Conservation (phyloP, 2,113 vertebrate genomes). For the Glaucidium brasilianum region DNA sequence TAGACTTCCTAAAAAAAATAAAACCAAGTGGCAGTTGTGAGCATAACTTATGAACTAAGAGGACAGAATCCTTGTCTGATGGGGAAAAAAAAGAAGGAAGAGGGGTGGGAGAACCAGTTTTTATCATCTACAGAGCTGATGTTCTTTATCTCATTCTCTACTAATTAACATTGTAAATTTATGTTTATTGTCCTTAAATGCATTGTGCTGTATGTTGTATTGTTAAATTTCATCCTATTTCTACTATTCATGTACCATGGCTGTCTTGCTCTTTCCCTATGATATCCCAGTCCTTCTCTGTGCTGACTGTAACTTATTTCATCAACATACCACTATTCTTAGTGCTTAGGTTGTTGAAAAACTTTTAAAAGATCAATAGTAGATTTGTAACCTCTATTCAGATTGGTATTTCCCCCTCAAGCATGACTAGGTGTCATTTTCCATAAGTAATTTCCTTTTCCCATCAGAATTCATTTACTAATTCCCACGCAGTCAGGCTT, state of each 20-base stretch:
- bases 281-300: background rate
- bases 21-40: background rate
- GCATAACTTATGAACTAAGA: background rate
- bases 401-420: background rate
- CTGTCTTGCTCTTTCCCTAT: background rate
- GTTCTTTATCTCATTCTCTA: background rate
- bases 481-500: background rate
- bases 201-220: background rate
- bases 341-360: background rate
- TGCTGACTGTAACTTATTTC: background rate
- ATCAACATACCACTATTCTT: background rate
- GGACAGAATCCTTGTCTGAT: background rate
- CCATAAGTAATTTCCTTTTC: background rate
- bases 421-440: conserved; percentile 1
- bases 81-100: background rate
- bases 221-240: background rate
- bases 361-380: background rate
- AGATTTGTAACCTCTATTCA: background rate
- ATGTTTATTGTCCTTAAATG: background rate
- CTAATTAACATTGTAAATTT: background rate
- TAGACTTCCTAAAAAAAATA: background rate
- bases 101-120: background rate
- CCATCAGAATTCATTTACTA: background rate
- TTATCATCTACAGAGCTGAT: background rate
- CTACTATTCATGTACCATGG: background rate